Evolutionary conservation across 2,113 vertebrate genomes (phyloP).

Genomic region (Oncorhynchus mykiss): DNA sequence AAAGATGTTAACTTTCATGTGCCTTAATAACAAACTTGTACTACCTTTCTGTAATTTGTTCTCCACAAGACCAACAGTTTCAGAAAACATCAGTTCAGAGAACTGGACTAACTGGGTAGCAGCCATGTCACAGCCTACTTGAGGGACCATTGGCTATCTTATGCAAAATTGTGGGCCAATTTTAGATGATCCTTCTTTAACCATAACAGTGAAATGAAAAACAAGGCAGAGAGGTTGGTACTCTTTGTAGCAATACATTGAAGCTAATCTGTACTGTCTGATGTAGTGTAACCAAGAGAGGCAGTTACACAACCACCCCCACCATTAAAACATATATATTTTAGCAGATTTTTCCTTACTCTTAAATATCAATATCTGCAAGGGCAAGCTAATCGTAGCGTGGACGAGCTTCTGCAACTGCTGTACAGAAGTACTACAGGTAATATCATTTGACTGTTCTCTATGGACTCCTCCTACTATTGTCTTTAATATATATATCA

Average conservation of each 20-base stretch:
- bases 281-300: not conserved
- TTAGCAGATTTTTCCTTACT: not conserved
- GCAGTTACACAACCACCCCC: not conserved
- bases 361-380: conserved; percentile 14
- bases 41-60: not conserved
- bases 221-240: not conserved
- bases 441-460: conserved; percentile 3
- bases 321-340: not conserved
- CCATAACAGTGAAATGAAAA: not conserved
- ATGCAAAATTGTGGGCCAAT: not conserved
- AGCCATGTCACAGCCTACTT: not conserved
- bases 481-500: not conserved
- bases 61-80: not conserved
- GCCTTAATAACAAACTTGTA: too few species aligned
- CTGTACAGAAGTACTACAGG: conserved; percentile 35
- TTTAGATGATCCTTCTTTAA: not conserved
- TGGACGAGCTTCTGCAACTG: conserved; percentile 21
- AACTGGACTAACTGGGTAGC: not conserved
- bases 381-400: conserved; percentile 4
- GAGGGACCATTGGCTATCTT: not conserved
- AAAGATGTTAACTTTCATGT: too few species aligned
- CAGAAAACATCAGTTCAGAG: not conserved
- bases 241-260: not conserved
- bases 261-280: not conserved
- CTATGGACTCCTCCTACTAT: not conserved